phyloP scores from a whole-genome alignment of 2,797 vertebrate species.

The Arctocebus calabarensis region DNA sequence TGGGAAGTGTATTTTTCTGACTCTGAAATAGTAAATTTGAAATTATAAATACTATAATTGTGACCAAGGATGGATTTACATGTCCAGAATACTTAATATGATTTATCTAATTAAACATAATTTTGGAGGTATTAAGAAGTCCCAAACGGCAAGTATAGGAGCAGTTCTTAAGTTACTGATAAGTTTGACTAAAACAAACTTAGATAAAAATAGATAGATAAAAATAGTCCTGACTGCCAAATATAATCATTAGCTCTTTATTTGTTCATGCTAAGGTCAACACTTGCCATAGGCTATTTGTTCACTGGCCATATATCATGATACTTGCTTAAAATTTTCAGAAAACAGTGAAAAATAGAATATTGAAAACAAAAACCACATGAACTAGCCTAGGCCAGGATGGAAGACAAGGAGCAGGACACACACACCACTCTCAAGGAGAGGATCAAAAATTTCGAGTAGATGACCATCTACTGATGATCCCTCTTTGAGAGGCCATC shows the following conservation, averaged over 20 bases:
- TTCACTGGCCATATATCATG: not conserved
- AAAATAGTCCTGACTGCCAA: not conserved
- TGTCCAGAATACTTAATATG: slow-evolving; percentile 68
- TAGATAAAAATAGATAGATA: slow-evolving; percentile 11
- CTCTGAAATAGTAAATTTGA: slow-evolving; percentile 21
- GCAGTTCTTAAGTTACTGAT: not conserved
- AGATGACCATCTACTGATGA: not conserved
- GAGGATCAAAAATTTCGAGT: not conserved
- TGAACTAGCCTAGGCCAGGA: not conserved
- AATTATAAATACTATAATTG: slow-evolving; percentile 11
- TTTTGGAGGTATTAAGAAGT: slow-evolving; percentile 6
- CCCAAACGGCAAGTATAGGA: not conserved
- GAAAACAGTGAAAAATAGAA: slow-evolving; percentile 19
- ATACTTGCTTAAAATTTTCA: slow-evolving; percentile 50
- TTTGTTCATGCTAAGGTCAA: not conserved
- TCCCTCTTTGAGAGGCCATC: not conserved
- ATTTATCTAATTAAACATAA: slow-evolving; percentile 50
- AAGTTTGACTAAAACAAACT: not conserved
- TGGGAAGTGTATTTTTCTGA: not conserved
- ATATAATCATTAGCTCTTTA: slow-evolving; percentile 12
- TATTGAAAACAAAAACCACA: slow-evolving; percentile 28
- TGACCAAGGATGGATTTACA: slow-evolving; percentile 22
- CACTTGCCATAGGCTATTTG: not conserved
- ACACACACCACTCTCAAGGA: not conserved
- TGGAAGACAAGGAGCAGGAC: not conserved